Percentiles rank a stretch among this genome's conserved stretches.
These are phyloP conservation scores for Xenopus tropicalis DNA, from an alignment of 2,113 vertebrate genomes.

Conservation along the genomic window UCB_Xtro_10.0 CM004450.2:110143501-110144000, in stretches of 20 bases:
- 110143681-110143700: conserved; percentile 2
- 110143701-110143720: conserved; percentile 4
- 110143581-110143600: background rate
- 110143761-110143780: conserved; percentile 2
- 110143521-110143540: background rate
- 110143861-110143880: too few species aligned
- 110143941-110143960: too few species aligned
- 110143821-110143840: conserved; percentile 2
- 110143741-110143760: conserved; percentile 8
- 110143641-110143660: conserved; percentile 28
- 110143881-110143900: too few species aligned
- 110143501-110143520: too few species aligned
- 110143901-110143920: too few species aligned
- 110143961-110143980: too few species aligned
- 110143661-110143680: conserved; percentile 25
- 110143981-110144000: too few species aligned
- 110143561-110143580: background rate
- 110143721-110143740: conserved; percentile 5
- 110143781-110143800: background rate
- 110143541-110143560: background rate
- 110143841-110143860: background rate
- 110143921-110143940: too few species aligned
- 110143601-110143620: conserved; percentile 16
- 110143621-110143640: background rate
- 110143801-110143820: conserved; percentile 1